A percentile compares a stretch with the other conserved stretches of the same genome.
Conservation (phyloP, 2,797 vertebrate species). For the Aldrovandia affinis region DNA sequence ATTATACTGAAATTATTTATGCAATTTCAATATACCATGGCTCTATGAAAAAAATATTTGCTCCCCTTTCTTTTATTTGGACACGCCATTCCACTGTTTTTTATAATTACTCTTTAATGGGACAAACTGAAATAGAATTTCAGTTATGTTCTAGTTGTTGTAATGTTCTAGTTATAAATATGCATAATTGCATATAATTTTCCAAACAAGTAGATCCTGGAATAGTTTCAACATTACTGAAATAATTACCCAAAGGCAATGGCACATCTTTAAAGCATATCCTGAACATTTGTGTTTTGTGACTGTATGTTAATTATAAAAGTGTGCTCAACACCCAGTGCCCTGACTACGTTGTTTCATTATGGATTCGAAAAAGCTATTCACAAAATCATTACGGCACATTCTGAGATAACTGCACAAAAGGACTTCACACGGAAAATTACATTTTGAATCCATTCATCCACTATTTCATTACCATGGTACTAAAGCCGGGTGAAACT, state of each 20-base stretch:
- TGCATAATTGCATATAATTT: conserved; percentile 58
- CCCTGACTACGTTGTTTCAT: conserved; percentile 77
- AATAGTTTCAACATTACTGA: conserved; percentile 68
- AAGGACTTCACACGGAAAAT: conserved; percentile 81
- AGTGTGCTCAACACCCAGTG: conserved; percentile 69
- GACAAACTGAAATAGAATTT: conserved; percentile 62
- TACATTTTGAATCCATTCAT: conserved; percentile 80
- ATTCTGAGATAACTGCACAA: conserved; percentile 80
- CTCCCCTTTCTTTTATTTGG: conserved; percentile 44
- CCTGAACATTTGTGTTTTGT: conserved; percentile 71
- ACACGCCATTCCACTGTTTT: conserved; percentile 49
- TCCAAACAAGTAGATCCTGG: conserved; percentile 53
- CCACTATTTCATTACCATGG: conserved; percentile 81
- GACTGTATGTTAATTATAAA: conserved; percentile 78
- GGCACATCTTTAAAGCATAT: conserved; percentile 67
- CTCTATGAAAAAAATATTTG: neutral
- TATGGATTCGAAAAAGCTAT: conserved; percentile 78
- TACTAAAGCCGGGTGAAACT: conserved; percentile 77
- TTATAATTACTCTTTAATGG: conserved; percentile 65
- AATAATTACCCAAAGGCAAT: conserved; percentile 68
- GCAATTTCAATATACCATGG: neutral
- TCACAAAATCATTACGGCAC: conserved; percentile 81
- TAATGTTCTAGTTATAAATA: conserved; percentile 52
- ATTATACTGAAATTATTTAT: conserved; percentile 35
- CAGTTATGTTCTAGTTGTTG: conserved; percentile 48